These are phyloP conservation scores for Anniella stebbinsi DNA, from an alignment of 2,797 vertebrate species.

Conservation along the genomic window DNA sequence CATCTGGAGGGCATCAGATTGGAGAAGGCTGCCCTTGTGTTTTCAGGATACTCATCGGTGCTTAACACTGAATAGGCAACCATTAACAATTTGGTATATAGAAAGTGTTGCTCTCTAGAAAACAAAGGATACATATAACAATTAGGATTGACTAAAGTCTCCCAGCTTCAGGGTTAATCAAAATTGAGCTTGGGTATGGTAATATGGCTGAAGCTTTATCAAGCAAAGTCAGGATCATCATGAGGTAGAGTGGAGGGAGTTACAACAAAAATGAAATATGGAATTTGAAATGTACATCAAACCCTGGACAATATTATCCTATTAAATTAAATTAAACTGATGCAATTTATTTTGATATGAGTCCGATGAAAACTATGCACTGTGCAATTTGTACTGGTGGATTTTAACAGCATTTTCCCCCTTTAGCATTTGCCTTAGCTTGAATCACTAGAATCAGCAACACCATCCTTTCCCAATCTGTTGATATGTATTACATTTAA, in stretches of 20 bases:
- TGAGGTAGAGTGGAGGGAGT: fast-evolving
- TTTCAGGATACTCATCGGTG: no score
- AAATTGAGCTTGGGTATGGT: not conserved
- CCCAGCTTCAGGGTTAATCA: not conserved
- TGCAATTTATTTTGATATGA: not conserved
- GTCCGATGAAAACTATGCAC: not conserved
- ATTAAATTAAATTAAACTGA: not conserved
- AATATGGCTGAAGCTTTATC: not conserved
- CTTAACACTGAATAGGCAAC: no score
- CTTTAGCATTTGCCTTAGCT: not conserved
- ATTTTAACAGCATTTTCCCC: not conserved
- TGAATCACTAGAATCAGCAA: not conserved
- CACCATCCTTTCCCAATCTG: not conserved
- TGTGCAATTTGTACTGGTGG: not conserved
- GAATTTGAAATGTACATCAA: not conserved
- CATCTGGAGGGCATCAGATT: no score
- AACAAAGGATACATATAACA: not conserved
- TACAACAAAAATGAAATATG: not conserved
- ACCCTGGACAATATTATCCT: not conserved
- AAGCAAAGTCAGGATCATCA: not conserved
- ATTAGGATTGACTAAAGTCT: not conserved
- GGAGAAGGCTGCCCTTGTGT: no score
- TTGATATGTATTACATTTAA: not conserved
- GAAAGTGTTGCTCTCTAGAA: not conserved
- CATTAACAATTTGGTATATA: not conserved